Base-by-base conservation (phyloP, 2,113 vertebrate species). In the Dromas ardeola region DNA sequence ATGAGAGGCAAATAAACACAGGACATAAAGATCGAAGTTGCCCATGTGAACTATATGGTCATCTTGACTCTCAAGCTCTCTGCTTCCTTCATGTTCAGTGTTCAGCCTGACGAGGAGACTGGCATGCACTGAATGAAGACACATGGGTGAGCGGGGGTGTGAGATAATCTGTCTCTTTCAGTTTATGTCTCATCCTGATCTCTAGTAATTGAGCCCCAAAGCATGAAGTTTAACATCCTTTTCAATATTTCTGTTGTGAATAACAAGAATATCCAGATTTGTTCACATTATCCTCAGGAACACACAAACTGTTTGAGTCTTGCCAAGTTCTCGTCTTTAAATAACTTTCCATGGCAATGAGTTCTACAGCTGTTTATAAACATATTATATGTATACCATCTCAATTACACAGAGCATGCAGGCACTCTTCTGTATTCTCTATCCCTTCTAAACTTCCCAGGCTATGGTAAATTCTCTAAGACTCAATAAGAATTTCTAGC, bases 251-350 rank as follows among this genome's bases (percentile, higher is more conserved):
- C 77, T 94, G 78, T 95, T 93, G 85, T 88, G 59, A 96, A 59
- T 92, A 83, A 88, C 85, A 86, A 92, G 88, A 96, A 93, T 91
- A 95, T 88, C 85, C 93, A 95, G 78, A 96, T 95, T 97, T 95
- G 74, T 93, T 96, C 95, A 88, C 71, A 77, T 97, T 96, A 95
- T 95, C 89, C 95, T 87, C 71, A 90, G 93, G 88, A 95, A 95
- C 55, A 95, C 58, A 86, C 42, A 77, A 90, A 86, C 50, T 85
- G 56, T 45, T 71, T 56, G 74, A 91, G 67, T 36, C 94, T 52
- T 96, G 93, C 93, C 96, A 96, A 96, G 45, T 95, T 73, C 91
- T 82, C 0, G 0, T 95, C 93, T 97, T 95, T 95, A 90, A 96
- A 94, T 95, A 94, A 95, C 95, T 91, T 94, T 76, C 92, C 90